phyloP scores from a whole-genome alignment of 2,113 vertebrate genomes.

The Pteruthius melanotis region DNA sequence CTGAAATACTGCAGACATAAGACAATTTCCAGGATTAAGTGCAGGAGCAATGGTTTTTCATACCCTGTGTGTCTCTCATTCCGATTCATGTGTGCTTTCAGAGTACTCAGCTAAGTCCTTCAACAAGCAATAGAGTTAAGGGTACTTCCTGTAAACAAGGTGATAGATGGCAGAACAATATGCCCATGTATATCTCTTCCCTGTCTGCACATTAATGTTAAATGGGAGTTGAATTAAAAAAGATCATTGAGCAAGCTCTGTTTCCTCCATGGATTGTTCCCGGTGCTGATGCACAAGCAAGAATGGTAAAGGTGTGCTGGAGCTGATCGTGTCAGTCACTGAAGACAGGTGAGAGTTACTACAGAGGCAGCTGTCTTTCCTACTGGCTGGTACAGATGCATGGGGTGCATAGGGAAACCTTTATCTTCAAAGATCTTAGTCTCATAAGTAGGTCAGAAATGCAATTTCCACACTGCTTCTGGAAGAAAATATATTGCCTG shows the following conservation, averaged over 20 bases:
- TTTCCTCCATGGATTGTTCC: not conserved
- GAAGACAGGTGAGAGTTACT: not conserved
- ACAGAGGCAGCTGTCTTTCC: not conserved
- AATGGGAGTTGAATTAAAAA: not conserved
- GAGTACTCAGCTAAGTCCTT: not conserved
- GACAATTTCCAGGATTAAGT: not conserved
- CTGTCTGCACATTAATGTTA: not conserved
- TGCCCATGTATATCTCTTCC: not conserved
- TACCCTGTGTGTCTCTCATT: not conserved
- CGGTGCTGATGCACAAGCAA: accelerated
- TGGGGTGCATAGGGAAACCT: not conserved
- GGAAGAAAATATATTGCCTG: not conserved
- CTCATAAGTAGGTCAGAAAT: not conserved
- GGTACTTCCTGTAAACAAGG: not conserved
- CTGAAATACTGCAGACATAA: not conserved
- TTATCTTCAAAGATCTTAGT: not conserved
- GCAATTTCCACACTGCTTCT: not conserved
- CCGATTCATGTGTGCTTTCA: not conserved
- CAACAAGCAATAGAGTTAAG: not conserved
- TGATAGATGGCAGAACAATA: not conserved
- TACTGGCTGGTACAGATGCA: not conserved
- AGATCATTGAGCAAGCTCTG: not conserved
- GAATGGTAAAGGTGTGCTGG: not conserved
- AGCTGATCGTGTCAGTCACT: not conserved
- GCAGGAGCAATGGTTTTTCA: not conserved